phyloP scores from a whole-genome alignment of 2,797 vertebrate species.

The Okamejei kenojei region DNA sequence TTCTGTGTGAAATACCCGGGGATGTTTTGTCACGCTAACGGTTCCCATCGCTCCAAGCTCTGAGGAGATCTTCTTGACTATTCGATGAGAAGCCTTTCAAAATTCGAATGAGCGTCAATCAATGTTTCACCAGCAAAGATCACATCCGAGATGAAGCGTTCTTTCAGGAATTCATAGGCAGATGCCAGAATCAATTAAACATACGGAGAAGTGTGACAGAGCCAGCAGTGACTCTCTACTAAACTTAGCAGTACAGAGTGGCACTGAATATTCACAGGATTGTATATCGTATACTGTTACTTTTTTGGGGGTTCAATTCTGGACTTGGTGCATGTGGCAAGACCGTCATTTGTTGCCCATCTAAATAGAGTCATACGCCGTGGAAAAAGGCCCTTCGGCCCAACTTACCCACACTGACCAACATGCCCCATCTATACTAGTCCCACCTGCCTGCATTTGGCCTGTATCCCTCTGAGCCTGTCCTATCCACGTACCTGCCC shows the following conservation, averaged over 20 bases:
- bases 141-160: not conserved
- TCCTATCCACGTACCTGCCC: too few species aligned
- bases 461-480: too few species aligned
- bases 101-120: not conserved
- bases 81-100: not conserved
- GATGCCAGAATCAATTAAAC: not conserved
- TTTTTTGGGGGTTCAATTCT: too few species aligned
- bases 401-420: too few species aligned
- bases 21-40: too few species aligned
- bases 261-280: not conserved
- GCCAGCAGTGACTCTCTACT: not conserved
- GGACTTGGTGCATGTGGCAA: too few species aligned
- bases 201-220: not conserved
- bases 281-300: not conserved
- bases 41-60: not conserved
- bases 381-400: too few species aligned
- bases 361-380: too few species aligned
- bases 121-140: not conserved
- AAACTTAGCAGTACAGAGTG: not conserved
- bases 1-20: not conserved
- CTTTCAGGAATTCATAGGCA: constrained; percentile 14
- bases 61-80: not conserved
- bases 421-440: too few species aligned
- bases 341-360: too few species aligned
- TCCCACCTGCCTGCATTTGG: too few species aligned